Base-by-base conservation (phyloP, 2,888 invertebrate species). In the Drosophila percnosoma region DNA sequence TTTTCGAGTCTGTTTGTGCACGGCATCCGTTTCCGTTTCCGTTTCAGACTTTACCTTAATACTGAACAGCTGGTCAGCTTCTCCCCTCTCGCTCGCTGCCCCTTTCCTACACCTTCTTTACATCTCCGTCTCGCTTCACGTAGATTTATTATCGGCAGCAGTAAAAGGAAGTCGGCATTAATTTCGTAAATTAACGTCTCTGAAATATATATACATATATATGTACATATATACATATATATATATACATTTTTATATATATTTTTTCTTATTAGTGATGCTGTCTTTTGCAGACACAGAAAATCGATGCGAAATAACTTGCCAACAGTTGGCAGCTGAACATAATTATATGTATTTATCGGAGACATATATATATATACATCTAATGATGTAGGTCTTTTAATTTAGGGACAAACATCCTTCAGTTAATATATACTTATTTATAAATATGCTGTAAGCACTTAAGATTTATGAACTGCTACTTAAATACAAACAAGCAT, bases 121-220 rank as follows among this genome's bases (percentile, higher is more conserved):
- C 7, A 45, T 21, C 8, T 15, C 18, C 18, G 15, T 15, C 21
- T 67, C 31, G 31, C 36, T 68, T 81, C 67, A 64, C 71, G 75
- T 80, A 68, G 70, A 87, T 87, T 83, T 87, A 83, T 86, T 75
- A 79, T 71, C 57, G 60, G 70, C 62, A 63, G 62, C 68, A 61
- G 71, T 60, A 68, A 78, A 76, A 75, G 71, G 63, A 79, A 85
- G 72, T 81, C 81, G 65, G 65, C 81, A 83, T 85, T 86, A 80
- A 86, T 87, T 87, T 83, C 75, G 77, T 78, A 82, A 87, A 86
- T 86, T 83, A 80, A 80, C 73, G 73, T 63, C 65, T 61, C 68
- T 61, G 21, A 65, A 66, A 54, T 34, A 45, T 31, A 34, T 68
- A 57, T 21, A 38, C 40, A 48, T 8, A 38, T 21, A 34, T 18